These are phyloP conservation scores for Synanthedon andrenaeformis DNA, from an alignment of 2,888 invertebrate genomes.

Conservation along the genomic window DNA sequence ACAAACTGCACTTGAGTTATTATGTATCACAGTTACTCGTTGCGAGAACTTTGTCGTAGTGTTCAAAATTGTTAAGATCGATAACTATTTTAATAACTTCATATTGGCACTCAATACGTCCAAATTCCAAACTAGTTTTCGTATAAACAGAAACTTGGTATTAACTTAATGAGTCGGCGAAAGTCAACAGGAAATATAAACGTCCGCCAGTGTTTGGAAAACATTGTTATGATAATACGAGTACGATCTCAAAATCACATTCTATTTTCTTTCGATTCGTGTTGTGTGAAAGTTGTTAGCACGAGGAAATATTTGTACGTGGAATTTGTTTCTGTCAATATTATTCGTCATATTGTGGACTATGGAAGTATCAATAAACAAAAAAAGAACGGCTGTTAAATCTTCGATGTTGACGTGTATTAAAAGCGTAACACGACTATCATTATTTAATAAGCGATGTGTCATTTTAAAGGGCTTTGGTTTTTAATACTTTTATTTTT, in stretches of 20 bases:
- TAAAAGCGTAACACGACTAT: no score
- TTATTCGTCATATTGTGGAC: background rate
- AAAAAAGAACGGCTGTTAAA: no score
- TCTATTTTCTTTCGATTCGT: slow-evolving; percentile 20
- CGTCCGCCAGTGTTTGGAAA: slow-evolving; percentile 28
- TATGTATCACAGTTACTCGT: slow-evolving; percentile 33
- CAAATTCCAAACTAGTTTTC: no score
- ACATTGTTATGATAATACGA: slow-evolving; percentile 31
- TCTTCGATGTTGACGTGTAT: no score
- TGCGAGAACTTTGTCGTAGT: background rate
- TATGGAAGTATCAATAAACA: background rate
- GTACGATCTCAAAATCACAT: slow-evolving; percentile 13
- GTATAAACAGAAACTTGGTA: slow-evolving; percentile 33
- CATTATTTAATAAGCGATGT: no score
- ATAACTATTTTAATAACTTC: slow-evolving; percentile 3
- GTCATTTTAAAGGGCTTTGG: no score
- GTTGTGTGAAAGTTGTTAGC: slow-evolving; percentile 1
- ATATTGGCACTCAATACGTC: no score
- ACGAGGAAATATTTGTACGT: background rate
- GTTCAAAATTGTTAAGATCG: slow-evolving; percentile 1
- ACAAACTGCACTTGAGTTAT: slow-evolving; percentile 36
- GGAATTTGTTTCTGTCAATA: background rate
- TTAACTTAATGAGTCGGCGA: slow-evolving; percentile 48
- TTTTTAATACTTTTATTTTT: no score
- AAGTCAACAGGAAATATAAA: slow-evolving; percentile 35